Evolutionary conservation across 2,797 vertebrate genomes (phyloP).

Genomic region (Rhinoraja longicauda): DNA sequence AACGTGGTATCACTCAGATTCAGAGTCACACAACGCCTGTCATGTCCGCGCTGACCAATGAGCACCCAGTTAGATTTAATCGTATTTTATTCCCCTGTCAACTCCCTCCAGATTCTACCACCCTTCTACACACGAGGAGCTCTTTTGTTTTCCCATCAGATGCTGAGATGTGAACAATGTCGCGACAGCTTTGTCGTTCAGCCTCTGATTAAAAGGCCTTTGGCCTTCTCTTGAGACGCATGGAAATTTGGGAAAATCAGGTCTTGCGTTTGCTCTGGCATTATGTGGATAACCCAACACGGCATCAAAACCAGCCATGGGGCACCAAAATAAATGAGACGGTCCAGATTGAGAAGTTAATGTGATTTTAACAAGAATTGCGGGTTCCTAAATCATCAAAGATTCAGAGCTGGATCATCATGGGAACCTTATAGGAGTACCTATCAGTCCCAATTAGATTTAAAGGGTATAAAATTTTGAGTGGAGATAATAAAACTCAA

Average conservation of each 20-base stretch:
- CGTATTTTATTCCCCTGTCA: too few species aligned
- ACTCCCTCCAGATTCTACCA: too few species aligned
- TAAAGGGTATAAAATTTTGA: not conserved
- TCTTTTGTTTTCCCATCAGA: not conserved
- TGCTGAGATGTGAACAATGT: not conserved
- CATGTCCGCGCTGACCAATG: too few species aligned
- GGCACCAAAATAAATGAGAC: not conserved
- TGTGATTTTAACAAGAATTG: not conserved
- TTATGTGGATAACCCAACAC: not conserved
- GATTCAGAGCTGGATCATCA: not conserved
- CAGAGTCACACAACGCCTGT: too few species aligned
- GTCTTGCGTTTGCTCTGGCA: too few species aligned
- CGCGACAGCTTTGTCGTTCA: not conserved
- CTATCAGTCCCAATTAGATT: not conserved
- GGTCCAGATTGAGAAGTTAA: not conserved
- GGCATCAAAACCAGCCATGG: not conserved
- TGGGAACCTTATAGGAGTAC: not conserved
- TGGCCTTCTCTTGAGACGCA: not conserved
- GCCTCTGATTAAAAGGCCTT: not conserved
- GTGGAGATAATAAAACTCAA: not conserved
- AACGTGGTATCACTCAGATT: too few species aligned
- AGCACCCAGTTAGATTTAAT: too few species aligned
- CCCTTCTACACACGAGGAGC: not conserved
- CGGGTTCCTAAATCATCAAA: not conserved
- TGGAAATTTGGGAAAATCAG: not conserved